Evolutionary conservation across 2,888 invertebrate species (phyloP), one percentile per base, ranked within the genome.

Genomic region (Phoronis australis): DNA sequence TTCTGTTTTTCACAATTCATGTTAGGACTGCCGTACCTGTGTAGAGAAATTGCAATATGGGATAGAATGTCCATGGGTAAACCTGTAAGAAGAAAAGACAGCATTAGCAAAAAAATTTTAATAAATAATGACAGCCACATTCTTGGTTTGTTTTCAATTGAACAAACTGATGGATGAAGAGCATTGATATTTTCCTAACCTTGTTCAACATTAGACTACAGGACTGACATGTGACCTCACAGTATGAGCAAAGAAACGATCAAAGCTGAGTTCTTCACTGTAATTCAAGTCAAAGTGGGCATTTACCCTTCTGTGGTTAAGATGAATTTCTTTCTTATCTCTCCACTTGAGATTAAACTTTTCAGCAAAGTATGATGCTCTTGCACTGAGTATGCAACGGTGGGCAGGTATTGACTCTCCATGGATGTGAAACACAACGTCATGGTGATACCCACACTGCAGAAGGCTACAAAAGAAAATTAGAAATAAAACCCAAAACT

Each of bases 31-130:
- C n/a, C 47, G 48, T 59, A 61, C 78, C 79, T 55, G 79, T 79
- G 61, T 80, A 80, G 3, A 80, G 52, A 61, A 74, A 80, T 48
- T 76, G 73, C 40, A 80, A 55, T 37, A 80, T 61, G 2, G 74
- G 66, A 37, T 66, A 63, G 52, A 80, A 80, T 1, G 77, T 76
- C 41, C 58, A 61, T 3, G 76, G 71, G 21, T 61, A 60, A 18
- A 80, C 72, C 76, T 78, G 59, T 22, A 67, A 59, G 40, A 50
- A 26, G 42, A 39, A 37, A 47, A 40, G 27, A 47, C 20, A 3
- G n/a, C 18, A 12, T 41, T 20, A 25, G n/a, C 20, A 44, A 40
- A 40, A 39, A 24, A 23, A 37, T 25, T 37, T 37, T 37, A 20
- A 37, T 2, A 37, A n/a, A 18, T 37, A 4, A 4, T 18, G 37